Conservation (phyloP, 2,888 invertebrate genomes). For the Conus canariensis region DNA sequence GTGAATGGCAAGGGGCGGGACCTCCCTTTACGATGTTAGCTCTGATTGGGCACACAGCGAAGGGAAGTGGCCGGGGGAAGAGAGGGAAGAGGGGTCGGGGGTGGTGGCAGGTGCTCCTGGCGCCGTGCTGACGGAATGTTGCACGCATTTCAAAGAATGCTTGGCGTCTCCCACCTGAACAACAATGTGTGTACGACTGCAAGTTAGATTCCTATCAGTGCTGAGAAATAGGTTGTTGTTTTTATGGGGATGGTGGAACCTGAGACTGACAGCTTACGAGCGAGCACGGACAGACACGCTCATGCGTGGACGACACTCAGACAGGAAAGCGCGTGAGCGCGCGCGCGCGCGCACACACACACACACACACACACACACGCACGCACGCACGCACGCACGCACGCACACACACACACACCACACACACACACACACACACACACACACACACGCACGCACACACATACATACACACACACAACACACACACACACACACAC, state of each 20-base stretch:
- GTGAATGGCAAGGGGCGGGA: slow-evolving; percentile 37
- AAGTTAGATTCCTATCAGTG: slow-evolving; percentile 12
- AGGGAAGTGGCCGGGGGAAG: background rate
- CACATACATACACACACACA: no score
- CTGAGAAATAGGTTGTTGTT: background rate
- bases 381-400: no score
- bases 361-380: background rate
- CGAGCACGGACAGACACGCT: background rate
- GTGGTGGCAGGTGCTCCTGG: slow-evolving; percentile 35
- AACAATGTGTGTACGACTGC: slow-evolving; percentile 17
- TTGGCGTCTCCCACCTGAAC: slow-evolving; percentile 15
- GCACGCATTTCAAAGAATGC: slow-evolving; percentile 14
- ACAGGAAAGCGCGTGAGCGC: no score
- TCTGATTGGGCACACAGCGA: slow-evolving; percentile 11
- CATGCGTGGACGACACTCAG: background rate
- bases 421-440: no score
- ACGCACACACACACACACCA: no score
- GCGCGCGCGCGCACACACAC: background rate
- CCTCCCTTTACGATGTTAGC: background rate
- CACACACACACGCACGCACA: no score
- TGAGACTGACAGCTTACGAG: background rate
- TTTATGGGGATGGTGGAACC: background rate
- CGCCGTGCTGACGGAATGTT: slow-evolving; percentile 35
- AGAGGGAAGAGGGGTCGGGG: background rate
- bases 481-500: no score